These are phyloP conservation scores for Eulithis testata DNA, from an alignment of 2,888 invertebrate genomes.

Conservation along the genomic window DNA sequence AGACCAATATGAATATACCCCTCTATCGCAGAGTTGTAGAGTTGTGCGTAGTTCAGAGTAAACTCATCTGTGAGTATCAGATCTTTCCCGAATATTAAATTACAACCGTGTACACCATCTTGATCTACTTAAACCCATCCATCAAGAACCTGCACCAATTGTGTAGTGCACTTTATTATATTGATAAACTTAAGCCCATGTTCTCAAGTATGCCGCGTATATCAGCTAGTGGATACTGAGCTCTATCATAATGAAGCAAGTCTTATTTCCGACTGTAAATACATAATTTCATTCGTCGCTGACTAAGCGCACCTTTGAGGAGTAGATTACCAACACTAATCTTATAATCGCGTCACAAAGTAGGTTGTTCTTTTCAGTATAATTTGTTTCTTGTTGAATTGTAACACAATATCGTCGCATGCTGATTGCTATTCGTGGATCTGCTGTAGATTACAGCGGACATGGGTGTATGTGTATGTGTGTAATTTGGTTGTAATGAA, in stretches of 20 bases:
- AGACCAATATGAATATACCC: too few relatives aligned
- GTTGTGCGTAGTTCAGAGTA: too few relatives aligned
- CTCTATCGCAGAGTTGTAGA: too few relatives aligned
- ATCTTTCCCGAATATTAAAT: too few relatives aligned
- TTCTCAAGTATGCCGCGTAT: constrained; percentile 7
- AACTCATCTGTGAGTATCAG: too few relatives aligned
- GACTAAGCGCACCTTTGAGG: constrained; percentile 22
- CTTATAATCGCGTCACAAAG: constrained; percentile 47
- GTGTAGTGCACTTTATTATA: constrained; percentile 5
- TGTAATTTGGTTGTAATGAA: too few relatives aligned
- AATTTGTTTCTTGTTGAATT: constrained; percentile 42
- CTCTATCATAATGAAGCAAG: constrained; percentile 2
- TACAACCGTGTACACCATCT: not conserved
- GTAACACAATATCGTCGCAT: not conserved
- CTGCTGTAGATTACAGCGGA: too few relatives aligned
- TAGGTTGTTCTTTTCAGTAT: constrained; percentile 31
- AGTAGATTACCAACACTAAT: constrained; percentile 36
- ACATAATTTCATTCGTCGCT: constrained; percentile 16
- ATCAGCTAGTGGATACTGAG: not conserved
- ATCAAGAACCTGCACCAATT: not conserved
- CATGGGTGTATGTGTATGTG: too few relatives aligned
- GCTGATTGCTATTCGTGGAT: not conserved
- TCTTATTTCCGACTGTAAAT: constrained; percentile 3
- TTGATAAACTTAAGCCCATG: not conserved
- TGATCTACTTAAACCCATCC: not conserved